A percentile compares a stretch with the other conserved stretches of the same genome.
Conservation (phyloP, 2,113 vertebrate genomes). For the Camelus dromedarius region DNA sequence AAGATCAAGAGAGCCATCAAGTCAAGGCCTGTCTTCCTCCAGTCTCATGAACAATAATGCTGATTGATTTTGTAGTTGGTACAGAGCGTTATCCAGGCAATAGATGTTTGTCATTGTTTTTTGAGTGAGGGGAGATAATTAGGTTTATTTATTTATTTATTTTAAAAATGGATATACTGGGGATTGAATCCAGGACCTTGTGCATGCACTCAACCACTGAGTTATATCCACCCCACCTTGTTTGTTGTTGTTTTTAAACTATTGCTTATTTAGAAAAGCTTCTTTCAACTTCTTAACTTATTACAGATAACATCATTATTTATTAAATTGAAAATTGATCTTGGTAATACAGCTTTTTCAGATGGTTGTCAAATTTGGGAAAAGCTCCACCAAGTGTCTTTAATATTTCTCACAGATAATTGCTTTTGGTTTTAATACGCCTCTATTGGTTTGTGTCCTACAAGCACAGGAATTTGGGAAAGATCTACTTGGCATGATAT, state of each 20-base stretch:
- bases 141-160: too few relatives aligned
- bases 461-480: neutral
- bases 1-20: neutral
- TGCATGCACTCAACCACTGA: too few relatives aligned
- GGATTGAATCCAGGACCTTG: too few relatives aligned
- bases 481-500: neutral
- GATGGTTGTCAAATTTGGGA: neutral
- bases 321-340: neutral
- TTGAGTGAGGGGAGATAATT: too few relatives aligned
- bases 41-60: neutral
- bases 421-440: neutral
- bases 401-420: neutral
- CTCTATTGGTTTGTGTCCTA: neutral
- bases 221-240: too few relatives aligned
- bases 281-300: neutral
- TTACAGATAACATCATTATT: neutral
- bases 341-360: neutral
- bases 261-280: neutral
- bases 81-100: neutral
- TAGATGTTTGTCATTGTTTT: neutral
- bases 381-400: neutral
- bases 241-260: neutral
- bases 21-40: neutral
- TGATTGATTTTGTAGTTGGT: neutral
- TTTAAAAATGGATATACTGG: too few relatives aligned